A percentile compares a stretch with the other conserved stretches of the same genome.
Evolutionary conservation across 2,888 invertebrate genomes (phyloP).

Genomic region (Anthophora plumipes): DNA sequence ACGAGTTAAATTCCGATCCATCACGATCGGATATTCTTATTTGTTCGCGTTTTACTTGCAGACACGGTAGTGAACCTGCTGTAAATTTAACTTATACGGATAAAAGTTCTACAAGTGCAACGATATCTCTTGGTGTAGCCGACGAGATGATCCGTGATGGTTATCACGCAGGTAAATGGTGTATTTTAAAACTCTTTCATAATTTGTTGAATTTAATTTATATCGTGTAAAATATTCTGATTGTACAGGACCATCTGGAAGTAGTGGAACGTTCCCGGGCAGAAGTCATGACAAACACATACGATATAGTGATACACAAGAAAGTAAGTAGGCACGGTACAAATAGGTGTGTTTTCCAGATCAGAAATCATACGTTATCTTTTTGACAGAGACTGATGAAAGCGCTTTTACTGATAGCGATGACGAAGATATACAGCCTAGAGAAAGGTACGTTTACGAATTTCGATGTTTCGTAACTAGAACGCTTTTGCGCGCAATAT

Average conservation of each 20-base stretch:
- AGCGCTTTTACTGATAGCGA: conserved; percentile 83
- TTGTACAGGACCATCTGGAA: conserved; percentile 78
- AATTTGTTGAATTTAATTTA: background rate
- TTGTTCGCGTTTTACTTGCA: conserved; percentile 65
- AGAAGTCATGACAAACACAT: conserved; percentile 61
- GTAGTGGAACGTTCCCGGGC: conserved; percentile 73
- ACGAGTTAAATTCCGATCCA: background rate
- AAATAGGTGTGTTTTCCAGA: conserved; percentile 16
- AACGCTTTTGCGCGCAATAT: background rate
- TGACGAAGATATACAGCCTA: conserved; percentile 78
- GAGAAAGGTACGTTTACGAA: conserved; percentile 60
- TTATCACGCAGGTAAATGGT: conserved; percentile 79
- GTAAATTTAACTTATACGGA: conserved; percentile 88
- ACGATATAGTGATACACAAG: conserved; percentile 69
- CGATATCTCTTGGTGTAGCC: conserved; percentile 86
- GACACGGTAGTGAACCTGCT: conserved; percentile 87
- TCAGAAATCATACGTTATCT: conserved; percentile 32
- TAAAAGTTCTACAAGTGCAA: conserved; percentile 88
- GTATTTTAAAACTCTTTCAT: background rate
- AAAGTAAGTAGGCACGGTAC: conserved; percentile 72
- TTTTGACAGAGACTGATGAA: conserved; percentile 77
- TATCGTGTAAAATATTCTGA: conserved; percentile 22
- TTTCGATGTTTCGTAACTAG: background rate
- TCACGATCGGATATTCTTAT: conserved; percentile 8
- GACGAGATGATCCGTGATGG: conserved; percentile 83